Evolutionary conservation across 2,797 vertebrate species (phyloP), one percentile per base, ranked within the genome.

Genomic region (Alca torda): DNA sequence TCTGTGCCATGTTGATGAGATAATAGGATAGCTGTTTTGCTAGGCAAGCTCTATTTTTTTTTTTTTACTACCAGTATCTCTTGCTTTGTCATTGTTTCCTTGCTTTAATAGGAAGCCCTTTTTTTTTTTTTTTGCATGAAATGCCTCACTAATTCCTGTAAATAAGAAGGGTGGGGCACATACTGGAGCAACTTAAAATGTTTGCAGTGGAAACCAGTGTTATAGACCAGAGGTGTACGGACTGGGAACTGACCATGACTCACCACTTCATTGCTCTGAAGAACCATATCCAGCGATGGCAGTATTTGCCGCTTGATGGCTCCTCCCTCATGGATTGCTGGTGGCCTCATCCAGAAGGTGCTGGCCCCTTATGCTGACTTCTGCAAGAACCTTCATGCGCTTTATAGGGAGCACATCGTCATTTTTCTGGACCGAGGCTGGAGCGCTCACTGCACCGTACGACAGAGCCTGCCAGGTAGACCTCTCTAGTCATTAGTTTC

Each of bases 21-120:
- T 94, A 95, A 94, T 50, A 81, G 77, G 77, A 78, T 84, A 60
- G 60, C 84, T 95, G 87, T 90, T 96, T 73, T 76, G 64, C 86
- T 87, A 67, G 64, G 91, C 76, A 89, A 93, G 74, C 75, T 88
- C 21, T 86, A 46, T 87, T 76, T 90, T 53, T 79, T 93, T 56
- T 82, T 56, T 82, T 92, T 70, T 43, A 54, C n/a, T 43, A 64
- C 24, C 6, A 2, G n/a, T 78, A 20, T 79, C 39, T 85, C 89
- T 86, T 91, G 65, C 81, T 92, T 90, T 93, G 78, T 84, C 84
- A 89, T 85, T 7, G 2, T 85, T 90, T 95, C 68, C 81, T 73
- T 90, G 69, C 43, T 92, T 87, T 86, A 57, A 56, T n/a, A 48
- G n/a, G 39, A 84, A 84, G 21, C 14, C 4, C 13, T 56, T n/a